A percentile compares a stretch with the other conserved stretches of the same genome.
These are phyloP conservation scores for Hydrocynus forskahlii DNA, from an alignment of 2,797 vertebrate genomes.

Conservation along the genomic window DNA sequence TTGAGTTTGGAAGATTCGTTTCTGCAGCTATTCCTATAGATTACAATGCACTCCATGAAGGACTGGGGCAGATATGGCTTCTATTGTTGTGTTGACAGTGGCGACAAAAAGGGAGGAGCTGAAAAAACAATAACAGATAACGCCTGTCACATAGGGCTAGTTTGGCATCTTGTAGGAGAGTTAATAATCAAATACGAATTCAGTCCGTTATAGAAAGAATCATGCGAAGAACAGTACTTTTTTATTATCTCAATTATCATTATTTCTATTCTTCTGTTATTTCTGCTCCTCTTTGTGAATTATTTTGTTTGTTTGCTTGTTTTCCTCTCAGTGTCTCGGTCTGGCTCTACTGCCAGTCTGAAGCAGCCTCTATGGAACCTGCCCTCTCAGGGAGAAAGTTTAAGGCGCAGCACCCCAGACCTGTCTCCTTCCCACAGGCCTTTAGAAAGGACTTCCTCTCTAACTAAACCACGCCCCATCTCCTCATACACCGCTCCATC, in stretches of 20 bases:
- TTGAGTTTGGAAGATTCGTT: neutral
- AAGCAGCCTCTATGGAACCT: constrained; percentile 80
- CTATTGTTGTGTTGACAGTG: neutral
- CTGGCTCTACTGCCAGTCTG: constrained; percentile 73
- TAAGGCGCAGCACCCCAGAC: constrained; percentile 61
- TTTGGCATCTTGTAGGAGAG: too few species aligned
- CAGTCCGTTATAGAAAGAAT: neutral
- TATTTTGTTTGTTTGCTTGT: constrained; percentile 20
- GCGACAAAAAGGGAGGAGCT: too few species aligned
- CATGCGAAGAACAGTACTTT: neutral
- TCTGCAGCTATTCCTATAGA: neutral
- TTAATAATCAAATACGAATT: too few species aligned
- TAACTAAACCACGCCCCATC: constrained; percentile 61
- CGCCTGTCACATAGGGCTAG: too few species aligned
- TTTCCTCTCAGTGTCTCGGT: constrained; percentile 70
- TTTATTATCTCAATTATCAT: too few species aligned
- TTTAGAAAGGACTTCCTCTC: constrained; percentile 54
- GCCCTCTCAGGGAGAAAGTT: constrained; percentile 55
- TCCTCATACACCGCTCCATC: constrained; percentile 62
- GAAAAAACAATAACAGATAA: too few species aligned
- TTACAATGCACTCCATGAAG: neutral
- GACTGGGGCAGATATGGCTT: neutral
- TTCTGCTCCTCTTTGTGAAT: constrained; percentile 9
- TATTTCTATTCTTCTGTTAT: neutral
- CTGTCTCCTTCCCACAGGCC: constrained; percentile 69